A percentile compares a stretch with the other conserved stretches of the same genome.
These are phyloP conservation scores for Lordiphosa stackelbergi DNA, from an alignment of 1,140 invertebrate genomes.

Conservation along the genomic window DNA sequence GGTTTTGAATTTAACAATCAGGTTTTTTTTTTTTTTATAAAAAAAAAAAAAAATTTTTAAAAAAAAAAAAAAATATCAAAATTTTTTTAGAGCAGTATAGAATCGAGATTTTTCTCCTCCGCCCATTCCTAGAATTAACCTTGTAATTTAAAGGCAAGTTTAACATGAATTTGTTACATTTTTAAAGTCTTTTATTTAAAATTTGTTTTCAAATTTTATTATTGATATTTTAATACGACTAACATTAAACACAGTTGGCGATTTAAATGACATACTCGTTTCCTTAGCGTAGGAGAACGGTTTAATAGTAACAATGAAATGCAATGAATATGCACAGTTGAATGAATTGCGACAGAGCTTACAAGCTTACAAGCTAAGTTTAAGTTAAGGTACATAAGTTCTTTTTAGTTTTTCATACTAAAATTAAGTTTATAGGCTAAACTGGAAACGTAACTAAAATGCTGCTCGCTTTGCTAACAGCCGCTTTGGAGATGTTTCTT, in stretches of 20 bases:
- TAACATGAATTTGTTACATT: too few species aligned
- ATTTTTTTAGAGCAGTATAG: too few species aligned
- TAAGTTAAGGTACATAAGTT: constrained; percentile 56
- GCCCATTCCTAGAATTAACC: too few species aligned
- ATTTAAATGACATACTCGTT: constrained; percentile 14
- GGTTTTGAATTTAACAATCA: too few species aligned
- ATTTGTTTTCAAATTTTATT: constrained; percentile 8
- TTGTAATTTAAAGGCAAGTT: too few species aligned
- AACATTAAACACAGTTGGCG: constrained; percentile 33
- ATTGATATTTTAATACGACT: constrained; percentile 28
- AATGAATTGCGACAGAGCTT: constrained; percentile 17
- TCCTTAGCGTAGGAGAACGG: constrained; percentile 8
- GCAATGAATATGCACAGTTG: constrained; percentile 40
- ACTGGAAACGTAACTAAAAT: constrained; percentile 28
- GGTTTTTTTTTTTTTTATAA: too few species aligned
- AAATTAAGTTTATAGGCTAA: constrained; percentile 25
- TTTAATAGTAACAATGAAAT: constrained; percentile 22
- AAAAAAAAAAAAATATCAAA: too few species aligned
- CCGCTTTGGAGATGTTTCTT: constrained; percentile 57
- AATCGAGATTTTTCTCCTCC: too few species aligned
- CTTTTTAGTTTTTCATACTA: constrained; percentile 17
- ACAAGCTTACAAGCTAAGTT: constrained; percentile 14
- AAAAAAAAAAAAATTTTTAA: too few species aligned
- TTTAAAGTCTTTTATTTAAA: neutral
- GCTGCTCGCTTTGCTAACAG: constrained; percentile 48